Evolutionary conservation across 2,888 invertebrate species (phyloP), one percentile per base, ranked within the genome.

Genomic region (Synanthedon myopaeformis): DNA sequence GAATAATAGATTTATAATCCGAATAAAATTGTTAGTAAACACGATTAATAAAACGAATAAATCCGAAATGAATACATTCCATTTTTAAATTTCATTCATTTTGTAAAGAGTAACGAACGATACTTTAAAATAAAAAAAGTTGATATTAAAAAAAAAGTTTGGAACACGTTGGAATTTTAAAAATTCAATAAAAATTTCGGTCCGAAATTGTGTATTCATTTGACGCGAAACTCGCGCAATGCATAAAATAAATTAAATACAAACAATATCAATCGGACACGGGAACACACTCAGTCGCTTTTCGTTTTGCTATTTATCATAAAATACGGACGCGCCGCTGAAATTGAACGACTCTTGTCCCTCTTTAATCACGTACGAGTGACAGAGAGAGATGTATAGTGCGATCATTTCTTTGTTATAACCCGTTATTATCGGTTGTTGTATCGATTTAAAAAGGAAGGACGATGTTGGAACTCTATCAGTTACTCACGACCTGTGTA

Each of bases 201-300:
- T 63, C 61, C 48, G 60, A 61, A 64, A 65, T 65, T 58, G 59
- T 56, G 69, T 67, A 74, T 80, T 76, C 52, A 52, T 52, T 52
- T 74, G 70, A 67, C 74, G 74, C 70, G 68, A 70, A 74, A 74
- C 70, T 64, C 66, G 61, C 62, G 66, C 68, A 65, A 68, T 73
- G 76, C 75, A 76, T 74, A 72, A 79, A 79, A 76, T 76, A 77
- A 82, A 81, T 81, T 76, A 74, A 77, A 78, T 72, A 66, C 71
- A 75, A 76, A 80, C 79, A 81, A 79, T 79, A 79, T 80, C 79
- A 82, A 82, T 82, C 74, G 72, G 72, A 82, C 82, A 82, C 69
- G 79, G 64, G 73, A 82, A 83, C 72, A 78, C 82, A 79, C 81
- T 82, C 75, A 72, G 64, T 63, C 69, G 67, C 62, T 66, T 41